phyloP scores from a whole-genome alignment of 2,113 vertebrate species.

The Epinephelus cyanopodus region DNA sequence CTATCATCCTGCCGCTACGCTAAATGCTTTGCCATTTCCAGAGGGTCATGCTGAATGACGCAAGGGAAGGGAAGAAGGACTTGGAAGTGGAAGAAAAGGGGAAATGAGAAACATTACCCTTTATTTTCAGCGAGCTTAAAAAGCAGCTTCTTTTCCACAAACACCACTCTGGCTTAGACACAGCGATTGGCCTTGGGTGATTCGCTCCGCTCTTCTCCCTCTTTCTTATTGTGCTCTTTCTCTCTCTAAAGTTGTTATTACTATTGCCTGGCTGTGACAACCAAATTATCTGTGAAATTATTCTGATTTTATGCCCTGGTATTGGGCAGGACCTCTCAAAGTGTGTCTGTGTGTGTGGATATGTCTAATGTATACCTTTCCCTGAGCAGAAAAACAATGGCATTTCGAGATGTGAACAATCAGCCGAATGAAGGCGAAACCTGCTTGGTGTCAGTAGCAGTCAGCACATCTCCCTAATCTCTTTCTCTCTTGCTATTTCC shows the following conservation, averaged over 20 bases:
- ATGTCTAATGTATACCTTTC: conserved; percentile 16
- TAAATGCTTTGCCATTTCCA: conserved; percentile 12
- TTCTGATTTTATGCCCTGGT: conserved; percentile 50
- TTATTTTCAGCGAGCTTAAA: conserved; percentile 42
- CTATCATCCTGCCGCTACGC: neutral
- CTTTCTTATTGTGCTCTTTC: conserved; percentile 54
- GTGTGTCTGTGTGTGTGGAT: conserved; percentile 1
- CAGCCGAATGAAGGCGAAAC: neutral
- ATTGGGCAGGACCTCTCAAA: conserved; percentile 43
- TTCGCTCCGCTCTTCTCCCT: conserved; percentile 43
- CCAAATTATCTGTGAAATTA: conserved; percentile 74
- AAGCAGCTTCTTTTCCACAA: conserved; percentile 39
- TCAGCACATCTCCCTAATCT: conserved; percentile 3
- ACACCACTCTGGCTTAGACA: conserved; percentile 59
- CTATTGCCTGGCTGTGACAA: conserved; percentile 56
- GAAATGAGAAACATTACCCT: conserved; percentile 34
- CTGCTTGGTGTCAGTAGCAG: neutral
- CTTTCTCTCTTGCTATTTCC: neutral
- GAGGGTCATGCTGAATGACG: conserved; percentile 18
- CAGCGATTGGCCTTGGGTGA: conserved; percentile 59
- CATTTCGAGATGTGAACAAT: conserved; percentile 16
- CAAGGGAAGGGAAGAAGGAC: neutral
- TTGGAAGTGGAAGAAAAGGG: conserved; percentile 14
- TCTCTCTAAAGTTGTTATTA: conserved; percentile 63
- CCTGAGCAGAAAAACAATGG: conserved; percentile 21